Percentiles rank a stretch among this genome's conserved stretches.
phyloP scores from a whole-genome alignment of 2,797 vertebrate species.

The Myotis myotis region DNA sequence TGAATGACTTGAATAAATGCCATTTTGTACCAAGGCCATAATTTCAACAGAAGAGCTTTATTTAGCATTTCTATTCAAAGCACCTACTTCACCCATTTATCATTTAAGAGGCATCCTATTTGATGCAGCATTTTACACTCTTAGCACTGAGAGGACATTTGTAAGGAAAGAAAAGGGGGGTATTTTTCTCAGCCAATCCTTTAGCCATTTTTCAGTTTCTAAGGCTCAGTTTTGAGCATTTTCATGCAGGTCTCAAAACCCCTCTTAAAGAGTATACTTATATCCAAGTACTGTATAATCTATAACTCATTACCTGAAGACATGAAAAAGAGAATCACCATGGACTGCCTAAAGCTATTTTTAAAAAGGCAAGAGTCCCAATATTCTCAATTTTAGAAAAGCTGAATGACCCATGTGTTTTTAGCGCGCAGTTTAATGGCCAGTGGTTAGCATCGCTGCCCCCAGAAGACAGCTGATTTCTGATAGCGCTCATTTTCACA shows the following conservation, averaged over 20 bases:
- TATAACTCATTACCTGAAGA: constrained; percentile 1
- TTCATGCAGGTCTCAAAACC: constrained; percentile 34
- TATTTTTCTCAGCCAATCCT: constrained; percentile 32
- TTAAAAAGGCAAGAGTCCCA: not conserved
- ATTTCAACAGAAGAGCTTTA: constrained; percentile 60
- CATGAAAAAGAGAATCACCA: not conserved
- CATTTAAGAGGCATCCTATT: not conserved
- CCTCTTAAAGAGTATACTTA: not conserved
- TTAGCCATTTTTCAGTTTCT: constrained; percentile 12
- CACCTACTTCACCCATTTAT: constrained; percentile 43
- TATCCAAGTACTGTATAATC: constrained; percentile 32
- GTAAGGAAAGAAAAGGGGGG: constrained; percentile 19
- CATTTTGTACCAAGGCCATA: constrained; percentile 47
- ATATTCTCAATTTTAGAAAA: not conserved
- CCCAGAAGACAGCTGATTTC: not conserved
- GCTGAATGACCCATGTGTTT: not conserved
- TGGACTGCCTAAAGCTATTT: constrained; percentile 39
- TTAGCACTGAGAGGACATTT: constrained; percentile 2
- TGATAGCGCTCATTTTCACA: not conserved
- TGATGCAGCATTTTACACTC: not conserved
- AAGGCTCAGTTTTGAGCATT: not conserved
- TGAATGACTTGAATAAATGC: constrained; percentile 66
- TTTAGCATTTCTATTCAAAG: constrained; percentile 62
- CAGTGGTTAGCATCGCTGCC: not conserved
- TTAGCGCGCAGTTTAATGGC: not conserved